Conservation (phyloP, 2,888 invertebrate genomes). For the Agrochola lychnidis region DNA sequence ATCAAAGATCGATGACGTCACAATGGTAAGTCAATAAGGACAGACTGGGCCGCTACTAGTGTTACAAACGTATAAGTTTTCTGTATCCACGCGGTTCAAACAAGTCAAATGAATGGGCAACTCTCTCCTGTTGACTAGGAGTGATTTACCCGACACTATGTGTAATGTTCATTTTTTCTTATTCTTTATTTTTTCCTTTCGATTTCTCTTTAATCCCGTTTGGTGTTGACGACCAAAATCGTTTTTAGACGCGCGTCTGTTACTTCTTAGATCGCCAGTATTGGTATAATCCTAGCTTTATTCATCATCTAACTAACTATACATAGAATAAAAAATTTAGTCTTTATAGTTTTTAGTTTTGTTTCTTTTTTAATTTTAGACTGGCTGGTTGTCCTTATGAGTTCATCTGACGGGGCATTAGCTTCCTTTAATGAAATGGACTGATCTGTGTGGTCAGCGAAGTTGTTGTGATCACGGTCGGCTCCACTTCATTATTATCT, state of each 20-base stretch:
- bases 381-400: conserved; percentile 81
- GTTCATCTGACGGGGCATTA: conserved; percentile 77
- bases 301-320: conserved; percentile 59
- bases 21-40: conserved; percentile 96
- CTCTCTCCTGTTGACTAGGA: conserved; percentile 83
- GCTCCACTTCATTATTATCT: conserved; percentile 76
- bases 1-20: conserved; percentile 99
- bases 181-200: conserved; percentile 76
- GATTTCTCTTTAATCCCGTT: conserved; percentile 78
- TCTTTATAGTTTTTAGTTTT: conserved; percentile 62
- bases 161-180: conserved; percentile 80
- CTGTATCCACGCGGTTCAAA: conserved; percentile 76
- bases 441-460: conserved; percentile 32
- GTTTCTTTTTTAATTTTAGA: conserved; percentile 76
- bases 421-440: conserved; percentile 79
- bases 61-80: conserved; percentile 79
- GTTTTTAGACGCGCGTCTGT: conserved; percentile 84
- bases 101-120: conserved; percentile 91
- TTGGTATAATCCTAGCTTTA: conserved; percentile 67
- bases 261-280: conserved; percentile 62
- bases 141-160: conserved; percentile 83
- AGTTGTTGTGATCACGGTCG: conserved; percentile 31
- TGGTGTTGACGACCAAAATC: conserved; percentile 90
- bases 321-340: conserved; percentile 57
- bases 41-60: conserved; percentile 85